phyloP scores from a whole-genome alignment of 1,140 invertebrate genomes.

The Eciton burchellii region DNA sequence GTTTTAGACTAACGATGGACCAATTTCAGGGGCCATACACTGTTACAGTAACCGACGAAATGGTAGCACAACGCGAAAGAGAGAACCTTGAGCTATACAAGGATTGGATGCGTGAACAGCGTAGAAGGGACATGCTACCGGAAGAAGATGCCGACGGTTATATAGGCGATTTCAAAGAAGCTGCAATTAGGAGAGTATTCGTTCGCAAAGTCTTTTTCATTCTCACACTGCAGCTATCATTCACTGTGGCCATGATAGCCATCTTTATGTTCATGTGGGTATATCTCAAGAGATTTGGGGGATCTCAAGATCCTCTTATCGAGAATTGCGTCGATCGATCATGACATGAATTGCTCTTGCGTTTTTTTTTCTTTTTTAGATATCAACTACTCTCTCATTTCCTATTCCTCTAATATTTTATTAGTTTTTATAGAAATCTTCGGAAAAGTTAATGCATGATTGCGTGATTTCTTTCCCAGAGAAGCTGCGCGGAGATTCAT shows the following conservation, averaged over 20 bases:
- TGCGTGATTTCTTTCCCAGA: constrained; percentile 56
- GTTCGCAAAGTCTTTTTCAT: constrained; percentile 78
- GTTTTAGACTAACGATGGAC: neutral
- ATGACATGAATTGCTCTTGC: no score
- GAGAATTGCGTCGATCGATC: no score
- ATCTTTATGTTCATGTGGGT: constrained; percentile 79
- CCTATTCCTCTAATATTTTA: neutral
- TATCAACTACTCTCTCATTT: neutral
- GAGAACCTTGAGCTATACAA: constrained; percentile 76
- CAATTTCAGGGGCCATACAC: constrained; percentile 76
- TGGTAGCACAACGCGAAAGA: constrained; percentile 75
- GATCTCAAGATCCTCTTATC: neutral
- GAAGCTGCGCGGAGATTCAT: constrained; percentile 71
- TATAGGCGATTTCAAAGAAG: constrained; percentile 76
- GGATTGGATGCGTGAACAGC: constrained; percentile 72
- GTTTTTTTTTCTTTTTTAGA: no score
- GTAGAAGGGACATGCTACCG: constrained; percentile 51
- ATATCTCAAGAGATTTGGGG: neutral
- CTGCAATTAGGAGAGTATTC: constrained; percentile 73
- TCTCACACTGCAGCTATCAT: constrained; percentile 75
- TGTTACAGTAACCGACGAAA: constrained; percentile 76
- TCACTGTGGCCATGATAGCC: constrained; percentile 73
- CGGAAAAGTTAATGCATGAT: neutral
- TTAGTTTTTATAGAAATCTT: neutral
- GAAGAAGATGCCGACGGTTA: constrained; percentile 67